Conservation (phyloP, 2,113 vertebrate species). For the Zingel zingel region DNA sequence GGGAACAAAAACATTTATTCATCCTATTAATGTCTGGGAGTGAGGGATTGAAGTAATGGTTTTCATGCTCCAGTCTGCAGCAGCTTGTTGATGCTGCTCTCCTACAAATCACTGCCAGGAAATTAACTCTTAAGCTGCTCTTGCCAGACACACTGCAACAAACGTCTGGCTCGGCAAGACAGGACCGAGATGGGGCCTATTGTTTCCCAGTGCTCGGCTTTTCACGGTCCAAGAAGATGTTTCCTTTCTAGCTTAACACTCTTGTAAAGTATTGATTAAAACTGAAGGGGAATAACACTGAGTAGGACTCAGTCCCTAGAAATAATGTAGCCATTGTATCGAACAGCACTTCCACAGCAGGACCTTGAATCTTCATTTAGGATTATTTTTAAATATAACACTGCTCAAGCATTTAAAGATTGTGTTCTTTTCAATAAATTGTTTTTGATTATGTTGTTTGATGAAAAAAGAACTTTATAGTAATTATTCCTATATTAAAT, state of each 20-base stretch:
- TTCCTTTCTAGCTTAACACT: conserved; percentile 45
- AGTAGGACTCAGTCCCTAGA: conserved; percentile 11
- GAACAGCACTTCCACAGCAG: conserved; percentile 29
- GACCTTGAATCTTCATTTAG: background rate
- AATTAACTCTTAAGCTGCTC: conserved; percentile 76
- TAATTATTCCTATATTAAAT: background rate
- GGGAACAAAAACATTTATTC: conserved; percentile 82
- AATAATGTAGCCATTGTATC: conserved; percentile 24
- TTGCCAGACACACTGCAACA: conserved; percentile 59
- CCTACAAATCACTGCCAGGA: conserved; percentile 78
- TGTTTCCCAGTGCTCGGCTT: conserved; percentile 47
- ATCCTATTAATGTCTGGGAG: conserved; percentile 82
- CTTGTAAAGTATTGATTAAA: conserved; percentile 65
- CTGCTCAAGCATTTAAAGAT: conserved; percentile 8
- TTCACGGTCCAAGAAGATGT: conserved; percentile 51
- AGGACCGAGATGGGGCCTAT: conserved; percentile 27
- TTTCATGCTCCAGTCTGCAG: conserved; percentile 72
- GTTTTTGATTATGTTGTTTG: conserved; percentile 12
- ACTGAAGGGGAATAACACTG: conserved; percentile 40
- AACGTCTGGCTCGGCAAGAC: conserved; percentile 61
- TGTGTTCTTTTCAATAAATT: background rate
- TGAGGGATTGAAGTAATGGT: conserved; percentile 79
- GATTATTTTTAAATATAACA: conserved; percentile 3
- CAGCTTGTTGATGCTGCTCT: conserved; percentile 73
- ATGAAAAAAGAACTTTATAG: background rate